A percentile compares a stretch with the other conserved stretches of the same genome.
Evolutionary conservation across 2,797 vertebrate genomes (phyloP).

Genomic region (Diceros bicornis): DNA sequence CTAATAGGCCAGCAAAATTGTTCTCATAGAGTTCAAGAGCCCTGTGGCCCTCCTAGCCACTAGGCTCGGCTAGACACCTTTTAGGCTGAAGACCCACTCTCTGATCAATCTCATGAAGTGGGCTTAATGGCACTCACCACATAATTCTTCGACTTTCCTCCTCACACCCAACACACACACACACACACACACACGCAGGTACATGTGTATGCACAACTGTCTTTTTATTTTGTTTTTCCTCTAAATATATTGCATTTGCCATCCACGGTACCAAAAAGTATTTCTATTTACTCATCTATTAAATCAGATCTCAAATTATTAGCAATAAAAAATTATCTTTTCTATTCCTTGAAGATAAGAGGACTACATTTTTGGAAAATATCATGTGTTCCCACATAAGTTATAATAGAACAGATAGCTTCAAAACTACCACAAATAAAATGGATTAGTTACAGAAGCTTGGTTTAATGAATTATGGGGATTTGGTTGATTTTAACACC

Average conservation of each 20-base stretch:
- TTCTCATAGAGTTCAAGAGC: background rate
- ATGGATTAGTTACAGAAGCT: background rate
- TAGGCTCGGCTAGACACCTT: background rate
- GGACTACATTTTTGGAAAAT: background rate
- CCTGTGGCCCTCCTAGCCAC: background rate
- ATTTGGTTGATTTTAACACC: background rate
- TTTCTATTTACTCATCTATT: background rate
- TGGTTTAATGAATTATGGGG: background rate
- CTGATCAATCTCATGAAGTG: background rate
- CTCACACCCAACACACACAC: background rate
- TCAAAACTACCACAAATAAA: background rate
- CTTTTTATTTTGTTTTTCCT: background rate
- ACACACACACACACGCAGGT: background rate
- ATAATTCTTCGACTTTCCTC: background rate
- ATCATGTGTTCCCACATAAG: background rate
- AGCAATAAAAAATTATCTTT: background rate
- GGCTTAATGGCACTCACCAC: background rate
- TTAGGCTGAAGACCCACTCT: background rate
- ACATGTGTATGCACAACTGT: background rate
- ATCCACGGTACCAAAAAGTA: background rate
- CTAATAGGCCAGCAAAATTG: background rate
- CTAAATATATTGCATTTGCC: background rate
- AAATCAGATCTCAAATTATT: background rate
- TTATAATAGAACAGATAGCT: background rate
- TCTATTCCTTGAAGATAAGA: background rate